A percentile compares a stretch with the other conserved stretches of the same genome.
phyloP scores from a whole-genome alignment of 2,797 vertebrate genomes.

The Limosa lapponica region DNA sequence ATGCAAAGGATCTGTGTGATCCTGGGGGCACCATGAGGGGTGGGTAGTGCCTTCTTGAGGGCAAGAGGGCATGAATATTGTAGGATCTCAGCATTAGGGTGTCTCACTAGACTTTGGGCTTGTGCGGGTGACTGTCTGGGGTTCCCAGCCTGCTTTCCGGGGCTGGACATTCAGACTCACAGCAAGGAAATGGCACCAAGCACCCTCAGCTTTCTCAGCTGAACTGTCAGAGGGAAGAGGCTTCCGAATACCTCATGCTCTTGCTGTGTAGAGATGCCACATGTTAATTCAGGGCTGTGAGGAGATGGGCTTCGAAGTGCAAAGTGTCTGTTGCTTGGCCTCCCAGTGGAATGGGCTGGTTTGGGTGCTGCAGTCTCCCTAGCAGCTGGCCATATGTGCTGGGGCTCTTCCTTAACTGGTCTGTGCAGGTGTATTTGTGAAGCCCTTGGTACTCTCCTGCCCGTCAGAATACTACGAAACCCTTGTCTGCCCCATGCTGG shows the following conservation, averaged over 20 bases:
- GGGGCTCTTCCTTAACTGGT: slow-evolving; percentile 81
- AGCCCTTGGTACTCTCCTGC: slow-evolving; percentile 91
- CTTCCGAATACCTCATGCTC: neutral
- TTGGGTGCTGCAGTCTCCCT: neutral
- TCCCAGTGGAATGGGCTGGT: neutral
- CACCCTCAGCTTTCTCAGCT: neutral
- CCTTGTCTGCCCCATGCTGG: slow-evolving; percentile 91
- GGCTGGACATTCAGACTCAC: neutral
- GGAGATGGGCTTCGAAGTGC: neutral
- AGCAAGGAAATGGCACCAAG: neutral
- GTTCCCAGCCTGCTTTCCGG: neutral
- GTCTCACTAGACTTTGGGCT: neutral
- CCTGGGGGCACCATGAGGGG: neutral
- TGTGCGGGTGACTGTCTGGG: neutral
- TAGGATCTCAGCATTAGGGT: neutral
- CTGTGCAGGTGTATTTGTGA: slow-evolving; percentile 88
- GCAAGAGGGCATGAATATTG: neutral
- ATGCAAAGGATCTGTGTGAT: neutral
- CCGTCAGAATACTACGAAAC: slow-evolving; percentile 89
- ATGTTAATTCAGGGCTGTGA: neutral
- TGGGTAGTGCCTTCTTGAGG: neutral
- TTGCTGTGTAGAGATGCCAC: neutral
- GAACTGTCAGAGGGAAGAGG: neutral
- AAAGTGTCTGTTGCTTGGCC: neutral
- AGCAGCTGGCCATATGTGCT: neutral